A percentile compares a stretch with the other conserved stretches of the same genome.
phyloP scores from a whole-genome alignment of 2,888 invertebrate species.

The Crossocerus cetratus region DNA sequence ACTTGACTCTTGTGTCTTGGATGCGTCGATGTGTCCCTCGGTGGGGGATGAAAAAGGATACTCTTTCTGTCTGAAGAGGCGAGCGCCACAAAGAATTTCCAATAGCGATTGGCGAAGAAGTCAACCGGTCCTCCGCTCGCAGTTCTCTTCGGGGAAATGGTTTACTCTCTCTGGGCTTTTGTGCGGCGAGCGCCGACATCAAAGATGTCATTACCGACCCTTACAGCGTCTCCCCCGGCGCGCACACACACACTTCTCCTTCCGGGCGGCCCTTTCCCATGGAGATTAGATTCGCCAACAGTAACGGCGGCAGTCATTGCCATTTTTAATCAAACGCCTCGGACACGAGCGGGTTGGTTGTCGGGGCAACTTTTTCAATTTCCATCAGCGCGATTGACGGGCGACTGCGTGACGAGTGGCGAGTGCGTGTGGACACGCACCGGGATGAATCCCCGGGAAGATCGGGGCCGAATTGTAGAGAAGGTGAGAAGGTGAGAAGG shows the following conservation, averaged over 20 bases:
- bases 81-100: slow-evolving; percentile 53
- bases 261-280: not conserved
- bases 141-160: slow-evolving; percentile 39
- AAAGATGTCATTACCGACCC: slow-evolving; percentile 23
- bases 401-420: too few relatives aligned
- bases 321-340: not conserved
- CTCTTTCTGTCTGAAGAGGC: slow-evolving; percentile 10
- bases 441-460: too few relatives aligned
- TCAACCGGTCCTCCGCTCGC: slow-evolving; percentile 31
- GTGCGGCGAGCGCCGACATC: slow-evolving; percentile 27
- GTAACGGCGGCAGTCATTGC: not conserved
- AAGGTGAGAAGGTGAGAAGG: too few relatives aligned
- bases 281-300: slow-evolving; percentile 12
- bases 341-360: not conserved
- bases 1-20: not conserved
- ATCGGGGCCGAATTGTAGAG: not conserved
- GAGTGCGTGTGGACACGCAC: too few relatives aligned
- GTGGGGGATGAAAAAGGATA: too few relatives aligned
- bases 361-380: not conserved
- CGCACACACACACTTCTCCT: too few relatives aligned
- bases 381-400: not conserved
- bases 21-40: not conserved
- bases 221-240: not conserved
- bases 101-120: slow-evolving; percentile 47
- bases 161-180: slow-evolving; percentile 33